Evolutionary conservation across 2,113 vertebrate species (phyloP).

Genomic region (Rhinopomastus cyanomelas): DNA sequence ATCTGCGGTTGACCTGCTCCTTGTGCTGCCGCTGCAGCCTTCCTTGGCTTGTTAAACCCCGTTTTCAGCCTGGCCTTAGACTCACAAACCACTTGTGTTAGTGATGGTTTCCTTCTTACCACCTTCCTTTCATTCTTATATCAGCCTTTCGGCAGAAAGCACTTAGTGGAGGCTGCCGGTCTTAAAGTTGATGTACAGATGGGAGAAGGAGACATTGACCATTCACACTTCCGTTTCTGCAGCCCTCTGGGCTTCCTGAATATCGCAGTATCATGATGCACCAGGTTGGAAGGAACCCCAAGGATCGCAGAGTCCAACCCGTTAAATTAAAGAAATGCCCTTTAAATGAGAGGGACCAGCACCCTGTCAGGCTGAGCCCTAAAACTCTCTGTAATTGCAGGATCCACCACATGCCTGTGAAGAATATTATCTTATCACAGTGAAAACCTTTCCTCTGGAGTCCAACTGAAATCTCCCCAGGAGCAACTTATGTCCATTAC

Average conservation of each 20-base stretch:
- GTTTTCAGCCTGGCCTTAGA: background rate
- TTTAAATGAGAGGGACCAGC: too few relatives aligned
- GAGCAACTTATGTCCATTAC: too few relatives aligned
- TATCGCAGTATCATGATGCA: too few relatives aligned
- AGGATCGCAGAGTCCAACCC: too few relatives aligned
- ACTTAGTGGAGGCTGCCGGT: background rate
- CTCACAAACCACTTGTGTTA: background rate
- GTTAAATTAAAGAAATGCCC: too few relatives aligned
- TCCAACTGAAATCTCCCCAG: too few relatives aligned
- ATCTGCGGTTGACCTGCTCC: background rate
- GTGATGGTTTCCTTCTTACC: slow-evolving; percentile 2
- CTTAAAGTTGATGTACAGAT: background rate
- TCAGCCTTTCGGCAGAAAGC: background rate
- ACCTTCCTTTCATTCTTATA: slow-evolving; percentile 30
- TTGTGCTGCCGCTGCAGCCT: background rate
- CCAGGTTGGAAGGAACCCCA: too few relatives aligned
- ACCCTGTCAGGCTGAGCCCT: too few relatives aligned
- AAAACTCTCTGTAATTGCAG: too few relatives aligned
- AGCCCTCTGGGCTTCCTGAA: background rate
- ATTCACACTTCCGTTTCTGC: background rate
- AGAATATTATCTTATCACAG: too few relatives aligned
- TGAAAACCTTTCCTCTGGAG: too few relatives aligned
- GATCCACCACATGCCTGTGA: too few relatives aligned
- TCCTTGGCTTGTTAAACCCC: background rate
- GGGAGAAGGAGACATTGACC: background rate